phyloP scores from a whole-genome alignment of 1,140 invertebrate species.

The Lordiphosa stackelbergi region DNA sequence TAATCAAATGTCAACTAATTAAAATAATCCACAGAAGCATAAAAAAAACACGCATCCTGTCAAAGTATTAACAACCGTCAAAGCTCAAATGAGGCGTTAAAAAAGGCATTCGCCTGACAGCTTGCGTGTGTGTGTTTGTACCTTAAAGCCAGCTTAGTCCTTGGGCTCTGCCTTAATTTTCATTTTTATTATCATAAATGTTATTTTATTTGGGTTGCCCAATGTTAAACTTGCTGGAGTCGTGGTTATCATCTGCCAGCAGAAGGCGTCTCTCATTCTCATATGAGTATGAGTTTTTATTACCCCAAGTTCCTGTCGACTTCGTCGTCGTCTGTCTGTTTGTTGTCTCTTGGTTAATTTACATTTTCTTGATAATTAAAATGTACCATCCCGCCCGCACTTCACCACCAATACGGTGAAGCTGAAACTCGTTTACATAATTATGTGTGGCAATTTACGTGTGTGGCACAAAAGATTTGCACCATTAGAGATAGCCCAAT shows the following conservation, averaged over 20 bases:
- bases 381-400: slow-evolving; percentile 36
- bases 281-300: slow-evolving; percentile 47
- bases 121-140: slow-evolving; percentile 5
- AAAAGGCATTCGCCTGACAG: slow-evolving; percentile 12
- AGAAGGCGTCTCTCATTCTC: slow-evolving; percentile 26
- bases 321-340: slow-evolving; percentile 37
- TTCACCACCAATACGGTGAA: slow-evolving; percentile 13
- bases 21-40: neutral
- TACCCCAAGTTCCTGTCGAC: slow-evolving; percentile 30
- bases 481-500: slow-evolving; percentile 24
- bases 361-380: slow-evolving; percentile 73
- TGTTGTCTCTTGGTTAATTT: slow-evolving; percentile 70
- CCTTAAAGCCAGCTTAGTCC: slow-evolving; percentile 5
- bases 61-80: slow-evolving; percentile 4
- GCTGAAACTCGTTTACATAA: slow-evolving; percentile 64
- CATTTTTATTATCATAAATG: slow-evolving; percentile 46
- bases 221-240: slow-evolving; percentile 11
- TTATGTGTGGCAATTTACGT: slow-evolving; percentile 70
- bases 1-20: slow-evolving; percentile 11
- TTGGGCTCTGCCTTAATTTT: slow-evolving; percentile 54
- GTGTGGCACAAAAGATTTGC: slow-evolving; percentile 57
- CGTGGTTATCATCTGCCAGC: slow-evolving; percentile 61
- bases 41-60: neutral
- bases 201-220: slow-evolving; percentile 11
- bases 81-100: slow-evolving; percentile 10